Conservation (phyloP, 2,797 vertebrate genomes). For the Silurus lanzhouensis region DNA sequence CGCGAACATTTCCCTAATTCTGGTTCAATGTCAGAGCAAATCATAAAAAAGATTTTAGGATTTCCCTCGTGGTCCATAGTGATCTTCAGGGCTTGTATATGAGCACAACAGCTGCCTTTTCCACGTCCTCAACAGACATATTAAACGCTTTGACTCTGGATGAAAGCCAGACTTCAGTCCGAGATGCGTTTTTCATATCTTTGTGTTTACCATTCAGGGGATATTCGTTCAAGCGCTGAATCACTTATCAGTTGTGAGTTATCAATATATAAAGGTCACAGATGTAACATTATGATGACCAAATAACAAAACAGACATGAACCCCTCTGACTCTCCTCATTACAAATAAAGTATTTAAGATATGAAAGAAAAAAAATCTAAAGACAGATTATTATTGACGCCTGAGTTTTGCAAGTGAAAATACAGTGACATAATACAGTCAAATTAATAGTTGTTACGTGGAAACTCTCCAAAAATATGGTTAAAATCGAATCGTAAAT, state of each 20-base stretch:
- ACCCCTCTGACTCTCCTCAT: neutral
- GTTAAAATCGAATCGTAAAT: neutral
- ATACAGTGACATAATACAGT: neutral
- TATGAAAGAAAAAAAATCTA: neutral
- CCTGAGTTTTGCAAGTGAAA: neutral
- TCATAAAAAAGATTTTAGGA: neutral
- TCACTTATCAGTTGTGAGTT: neutral
- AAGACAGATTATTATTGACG: neutral
- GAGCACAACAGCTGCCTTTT: neutral
- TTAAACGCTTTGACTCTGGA: neutral
- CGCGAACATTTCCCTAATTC: neutral
- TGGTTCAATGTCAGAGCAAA: neutral
- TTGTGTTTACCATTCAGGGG: neutral
- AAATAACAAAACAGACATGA: neutral
- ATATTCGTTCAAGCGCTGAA: neutral
- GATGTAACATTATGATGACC: neutral
- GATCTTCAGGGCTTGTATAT: neutral
- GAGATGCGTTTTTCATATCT: neutral
- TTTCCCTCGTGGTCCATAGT: neutral
- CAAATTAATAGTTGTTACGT: neutral
- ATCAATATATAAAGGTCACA: neutral
- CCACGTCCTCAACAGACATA: neutral
- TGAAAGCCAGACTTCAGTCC: neutral
- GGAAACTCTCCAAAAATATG: neutral
- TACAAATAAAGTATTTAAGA: neutral